Evolutionary conservation across 2,113 vertebrate species (phyloP), one percentile per base, ranked within the genome.

Genomic region (Triplophysa siluroides): DNA sequence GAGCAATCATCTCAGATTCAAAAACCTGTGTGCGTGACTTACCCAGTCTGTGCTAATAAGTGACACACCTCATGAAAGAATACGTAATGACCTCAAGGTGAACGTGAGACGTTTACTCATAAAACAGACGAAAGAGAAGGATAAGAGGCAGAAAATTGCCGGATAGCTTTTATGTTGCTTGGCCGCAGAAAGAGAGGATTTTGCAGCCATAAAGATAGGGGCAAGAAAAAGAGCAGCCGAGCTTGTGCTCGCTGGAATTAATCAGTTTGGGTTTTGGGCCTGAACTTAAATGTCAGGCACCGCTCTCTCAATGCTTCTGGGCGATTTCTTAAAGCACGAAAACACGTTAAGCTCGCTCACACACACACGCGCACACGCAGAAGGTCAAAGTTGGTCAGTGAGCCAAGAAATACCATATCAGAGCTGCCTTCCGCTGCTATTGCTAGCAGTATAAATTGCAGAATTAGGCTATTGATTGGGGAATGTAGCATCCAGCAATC

Each of bases 381-480:
- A 96, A 98, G 97, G 96, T 98, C 96, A 98, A 95, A 98, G 96
- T 98, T 98, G 95, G 95, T 95, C 97, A 96, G 95, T 95, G 94
- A 98, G 96, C 94, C 96, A 96, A 96, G 96, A 99, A 98, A 98
- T 97, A 95, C 95, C 96, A 94, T 94, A 98, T 98, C 94, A 98
- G 92, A 93, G 94, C 95, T 94, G 93, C 95, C 95, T 96, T 98
- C 96, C 94, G 94, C 88, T 94, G 92, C 95, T 92, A 94, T 95
- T 90, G 94, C 94, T 88, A 88, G 92, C 91, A 93, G 95, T 97
- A 97, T 98, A 98, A 98, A 99, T 98, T 96, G 97, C 94, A 94
- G 95, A 98, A 98, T 99, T 98, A 98, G 95, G 93, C 94, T 97
- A 99, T 98, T 96, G 98, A 99, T 98, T 96, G 94, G 93, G 90